Evolutionary conservation across 2,888 invertebrate genomes (phyloP).

Genomic region (Ditula angustiorana): DNA sequence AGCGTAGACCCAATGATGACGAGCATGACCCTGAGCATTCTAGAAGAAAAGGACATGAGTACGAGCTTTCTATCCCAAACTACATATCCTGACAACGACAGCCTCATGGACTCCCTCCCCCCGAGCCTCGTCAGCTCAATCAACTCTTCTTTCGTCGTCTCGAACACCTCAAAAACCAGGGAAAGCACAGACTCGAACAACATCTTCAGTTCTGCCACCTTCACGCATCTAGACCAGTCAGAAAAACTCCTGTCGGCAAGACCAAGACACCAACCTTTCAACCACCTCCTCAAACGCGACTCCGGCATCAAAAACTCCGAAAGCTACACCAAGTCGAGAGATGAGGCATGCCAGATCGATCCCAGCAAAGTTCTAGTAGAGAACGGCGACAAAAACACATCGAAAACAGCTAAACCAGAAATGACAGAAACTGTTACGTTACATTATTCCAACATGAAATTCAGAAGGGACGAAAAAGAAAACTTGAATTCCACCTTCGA

Average conservation of each 20-base stretch:
- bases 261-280: slow-evolving; percentile 68
- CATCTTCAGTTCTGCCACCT: slow-evolving; percentile 76
- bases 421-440: slow-evolving; percentile 74
- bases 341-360: slow-evolving; percentile 76
- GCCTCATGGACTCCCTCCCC: slow-evolving; percentile 76
- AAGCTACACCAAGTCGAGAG: slow-evolving; percentile 75
- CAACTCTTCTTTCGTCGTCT: slow-evolving; percentile 74
- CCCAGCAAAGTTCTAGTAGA: slow-evolving; percentile 71
- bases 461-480: slow-evolving; percentile 71
- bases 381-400: slow-evolving; percentile 67
- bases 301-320: slow-evolving; percentile 65
- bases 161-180: slow-evolving; percentile 64
- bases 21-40: slow-evolving; percentile 80
- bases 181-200: slow-evolving; percentile 69
- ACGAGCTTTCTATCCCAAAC: slow-evolving; percentile 82
- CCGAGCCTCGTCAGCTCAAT: slow-evolving; percentile 79
- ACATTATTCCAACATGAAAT: slow-evolving; percentile 76
- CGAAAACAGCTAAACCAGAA: slow-evolving; percentile 58
- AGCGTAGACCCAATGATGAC: slow-evolving; percentile 80
- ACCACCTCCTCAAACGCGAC: slow-evolving; percentile 70
- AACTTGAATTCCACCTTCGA: slow-evolving; percentile 69
- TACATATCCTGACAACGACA: slow-evolving; percentile 78
- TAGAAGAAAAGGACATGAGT: slow-evolving; percentile 83
- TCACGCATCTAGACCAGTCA: slow-evolving; percentile 76
- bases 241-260: slow-evolving; percentile 70